phyloP scores from a whole-genome alignment of 2,113 vertebrate species.

The Arenaria interpres region DNA sequence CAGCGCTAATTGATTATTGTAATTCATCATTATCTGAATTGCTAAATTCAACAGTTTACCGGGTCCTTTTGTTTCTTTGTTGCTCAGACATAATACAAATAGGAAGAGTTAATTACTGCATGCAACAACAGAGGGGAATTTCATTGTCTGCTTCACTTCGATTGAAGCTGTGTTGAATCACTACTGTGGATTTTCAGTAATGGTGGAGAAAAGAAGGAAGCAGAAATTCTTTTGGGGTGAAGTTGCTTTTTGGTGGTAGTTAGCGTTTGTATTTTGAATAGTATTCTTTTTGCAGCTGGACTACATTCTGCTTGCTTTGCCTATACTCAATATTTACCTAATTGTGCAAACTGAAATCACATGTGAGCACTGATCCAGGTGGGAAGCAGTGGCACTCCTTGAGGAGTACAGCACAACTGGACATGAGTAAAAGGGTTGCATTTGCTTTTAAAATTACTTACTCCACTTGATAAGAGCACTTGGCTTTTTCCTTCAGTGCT shows the following conservation, averaged over 20 bases:
- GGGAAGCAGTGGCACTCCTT: background rate
- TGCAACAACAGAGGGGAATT: background rate
- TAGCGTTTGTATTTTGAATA: conserved; percentile 19
- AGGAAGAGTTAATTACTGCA: conserved; percentile 69
- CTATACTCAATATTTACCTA: background rate
- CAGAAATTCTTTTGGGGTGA: background rate
- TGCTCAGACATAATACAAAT: conserved; percentile 25
- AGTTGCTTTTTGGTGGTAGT: background rate
- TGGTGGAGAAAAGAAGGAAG: background rate
- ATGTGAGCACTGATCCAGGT: background rate
- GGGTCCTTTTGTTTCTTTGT: conserved; percentile 3
- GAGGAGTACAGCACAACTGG: background rate
- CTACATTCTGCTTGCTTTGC: background rate
- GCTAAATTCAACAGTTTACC: conserved; percentile 45
- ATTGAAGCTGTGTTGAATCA: conserved; percentile 24
- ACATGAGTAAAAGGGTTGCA: background rate
- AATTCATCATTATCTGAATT: conserved; percentile 52
- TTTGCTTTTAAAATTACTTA: background rate
- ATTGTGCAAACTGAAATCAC: background rate
- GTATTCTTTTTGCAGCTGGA: background rate
- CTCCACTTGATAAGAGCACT: background rate
- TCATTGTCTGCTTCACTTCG: conserved; percentile 35
- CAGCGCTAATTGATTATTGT: conserved; percentile 55
- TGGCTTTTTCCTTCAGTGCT: background rate
- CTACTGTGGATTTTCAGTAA: conserved; percentile 1